These are phyloP conservation scores for Trichomycterus rosablanca DNA, from an alignment of 2,113 vertebrate genomes.

Conservation along the genomic window DNA sequence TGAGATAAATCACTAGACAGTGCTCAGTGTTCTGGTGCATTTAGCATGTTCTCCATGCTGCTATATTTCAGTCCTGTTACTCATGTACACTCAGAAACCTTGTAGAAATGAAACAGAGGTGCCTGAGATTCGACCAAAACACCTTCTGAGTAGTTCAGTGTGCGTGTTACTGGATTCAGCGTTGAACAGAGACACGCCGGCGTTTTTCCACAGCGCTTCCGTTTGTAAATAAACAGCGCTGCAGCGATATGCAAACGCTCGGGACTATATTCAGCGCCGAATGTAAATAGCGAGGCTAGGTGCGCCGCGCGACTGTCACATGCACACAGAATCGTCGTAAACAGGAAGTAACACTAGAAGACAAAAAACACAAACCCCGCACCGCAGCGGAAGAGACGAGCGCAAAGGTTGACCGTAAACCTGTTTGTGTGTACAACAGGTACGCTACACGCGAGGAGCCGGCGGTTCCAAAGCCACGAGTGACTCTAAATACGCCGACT, in stretches of 20 bases:
- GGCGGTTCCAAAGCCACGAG: not conserved
- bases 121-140: too few species aligned
- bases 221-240: too few species aligned
- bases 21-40: too few species aligned
- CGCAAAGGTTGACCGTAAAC: conserved; percentile 45
- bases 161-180: too few species aligned
- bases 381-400: conserved; percentile 37
- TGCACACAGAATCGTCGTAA: conserved; percentile 37
- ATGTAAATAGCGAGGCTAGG: conserved; percentile 16
- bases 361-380: conserved; percentile 12
- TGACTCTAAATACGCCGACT: not conserved
- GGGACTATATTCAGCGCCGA: conserved; percentile 6
- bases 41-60: too few species aligned
- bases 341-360: conserved; percentile 49
- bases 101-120: too few species aligned
- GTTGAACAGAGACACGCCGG: too few species aligned
- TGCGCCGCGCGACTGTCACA: conserved; percentile 13
- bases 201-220: too few species aligned
- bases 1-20: too few species aligned
- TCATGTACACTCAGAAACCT: too few species aligned
- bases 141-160: too few species aligned
- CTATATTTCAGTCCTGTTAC: too few species aligned
- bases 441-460: conserved; percentile 13
- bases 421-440: conserved; percentile 48
- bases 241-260: conserved; percentile 7